These are phyloP conservation scores for Actinia equina DNA, from an alignment of 64 coral and sea anemone species.

Conservation along the genomic window DNA sequence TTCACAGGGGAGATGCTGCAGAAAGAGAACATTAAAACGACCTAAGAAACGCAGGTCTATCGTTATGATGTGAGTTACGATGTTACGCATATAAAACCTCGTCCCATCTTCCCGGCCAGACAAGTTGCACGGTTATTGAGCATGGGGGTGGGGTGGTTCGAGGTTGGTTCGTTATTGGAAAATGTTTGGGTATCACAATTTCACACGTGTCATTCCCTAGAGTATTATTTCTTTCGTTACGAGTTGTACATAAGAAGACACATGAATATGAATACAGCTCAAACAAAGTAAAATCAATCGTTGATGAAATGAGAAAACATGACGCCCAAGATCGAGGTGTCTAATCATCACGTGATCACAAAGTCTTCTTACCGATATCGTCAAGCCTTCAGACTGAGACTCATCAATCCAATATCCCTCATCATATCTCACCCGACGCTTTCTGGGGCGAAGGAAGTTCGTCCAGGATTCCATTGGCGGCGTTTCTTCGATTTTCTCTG, in stretches of 20 bases:
- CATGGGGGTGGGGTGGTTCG: too few relatives aligned
- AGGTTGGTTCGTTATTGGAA: too few relatives aligned
- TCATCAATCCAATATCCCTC: slow-evolving; percentile 67
- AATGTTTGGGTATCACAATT: too few relatives aligned
- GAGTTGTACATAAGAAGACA: too few relatives aligned
- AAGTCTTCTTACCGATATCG: slow-evolving; percentile 56
- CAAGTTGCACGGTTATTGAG: too few relatives aligned
- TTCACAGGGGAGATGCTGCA: background rate
- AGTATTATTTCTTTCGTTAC: too few relatives aligned
- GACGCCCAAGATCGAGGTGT: background rate
- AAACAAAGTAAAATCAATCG: too few relatives aligned
- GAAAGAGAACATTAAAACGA: background rate
- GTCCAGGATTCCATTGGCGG: slow-evolving; percentile 83
- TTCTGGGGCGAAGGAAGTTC: slow-evolving; percentile 70
- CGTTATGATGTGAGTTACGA: too few relatives aligned
- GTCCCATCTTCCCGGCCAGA: too few relatives aligned
- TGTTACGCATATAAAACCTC: too few relatives aligned
- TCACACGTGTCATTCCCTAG: too few relatives aligned
- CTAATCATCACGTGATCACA: background rate
- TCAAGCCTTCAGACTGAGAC: slow-evolving; percentile 62
- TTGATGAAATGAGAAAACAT: background rate
- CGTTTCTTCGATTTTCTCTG: slow-evolving; percentile 28
- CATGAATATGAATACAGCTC: too few relatives aligned
- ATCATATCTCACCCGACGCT: slow-evolving; percentile 43
- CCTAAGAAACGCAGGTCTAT: background rate